A percentile compares a stretch with the other conserved stretches of the same genome.
Evolutionary conservation across 2,113 vertebrate species (phyloP).

Genomic region (Colinus virginianus): DNA sequence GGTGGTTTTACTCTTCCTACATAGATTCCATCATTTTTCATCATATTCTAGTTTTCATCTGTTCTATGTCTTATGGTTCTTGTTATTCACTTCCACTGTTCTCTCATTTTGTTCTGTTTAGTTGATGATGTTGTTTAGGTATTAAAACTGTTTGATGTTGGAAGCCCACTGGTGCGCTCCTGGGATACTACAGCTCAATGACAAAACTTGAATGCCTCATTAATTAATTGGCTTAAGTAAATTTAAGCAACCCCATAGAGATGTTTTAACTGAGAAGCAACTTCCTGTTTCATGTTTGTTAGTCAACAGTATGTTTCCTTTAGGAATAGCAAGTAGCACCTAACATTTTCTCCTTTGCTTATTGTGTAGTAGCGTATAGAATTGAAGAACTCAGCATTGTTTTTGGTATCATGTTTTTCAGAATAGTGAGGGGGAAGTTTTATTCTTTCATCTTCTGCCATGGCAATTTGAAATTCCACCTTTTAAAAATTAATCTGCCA

Average conservation of each 20-base stretch:
- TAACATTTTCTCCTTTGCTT: neutral
- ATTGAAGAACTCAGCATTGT: neutral
- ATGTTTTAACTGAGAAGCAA: neutral
- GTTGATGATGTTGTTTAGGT: neutral
- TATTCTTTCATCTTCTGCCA: neutral
- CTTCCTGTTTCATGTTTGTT: neutral
- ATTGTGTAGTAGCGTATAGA: neutral
- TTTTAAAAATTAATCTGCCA: neutral
- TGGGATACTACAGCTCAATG: neutral
- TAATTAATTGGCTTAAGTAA: neutral
- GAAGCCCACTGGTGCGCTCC: neutral
- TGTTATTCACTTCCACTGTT: neutral
- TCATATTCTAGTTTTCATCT: fast-evolving
- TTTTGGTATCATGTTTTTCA: neutral
- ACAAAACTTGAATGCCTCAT: neutral
- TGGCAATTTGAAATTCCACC: neutral
- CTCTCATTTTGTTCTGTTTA: neutral
- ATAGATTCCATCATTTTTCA: neutral
- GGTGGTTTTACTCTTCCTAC: neutral
- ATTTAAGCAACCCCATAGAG: neutral
- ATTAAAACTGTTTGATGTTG: neutral
- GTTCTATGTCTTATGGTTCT: neutral
- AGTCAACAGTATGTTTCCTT: neutral
- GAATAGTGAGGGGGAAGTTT: neutral
- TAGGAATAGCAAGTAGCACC: neutral